Conservation (phyloP, 2,113 vertebrate species). For the Cisticola juncidis region DNA sequence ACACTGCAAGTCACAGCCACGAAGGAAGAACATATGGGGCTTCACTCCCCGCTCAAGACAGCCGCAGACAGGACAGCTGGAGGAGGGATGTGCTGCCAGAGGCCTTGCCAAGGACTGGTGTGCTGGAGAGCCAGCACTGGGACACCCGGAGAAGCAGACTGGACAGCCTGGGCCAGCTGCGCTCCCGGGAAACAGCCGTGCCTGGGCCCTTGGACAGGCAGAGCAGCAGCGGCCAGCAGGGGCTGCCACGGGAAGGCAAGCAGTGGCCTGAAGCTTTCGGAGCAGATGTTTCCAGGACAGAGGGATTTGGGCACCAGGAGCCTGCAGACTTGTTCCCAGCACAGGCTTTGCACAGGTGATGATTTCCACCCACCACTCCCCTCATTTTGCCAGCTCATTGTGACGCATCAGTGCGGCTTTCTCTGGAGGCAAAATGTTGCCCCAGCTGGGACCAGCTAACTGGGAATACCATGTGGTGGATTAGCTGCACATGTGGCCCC, state of each 20-base stretch:
- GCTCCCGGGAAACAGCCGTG: not conserved
- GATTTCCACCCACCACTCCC: not conserved
- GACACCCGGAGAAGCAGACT: not conserved
- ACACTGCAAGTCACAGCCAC: not conserved
- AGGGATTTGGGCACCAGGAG: not conserved
- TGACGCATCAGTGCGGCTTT: not conserved
- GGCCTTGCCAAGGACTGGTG: not conserved
- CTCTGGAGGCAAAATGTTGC: not conserved
- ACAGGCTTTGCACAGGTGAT: conserved; percentile 46
- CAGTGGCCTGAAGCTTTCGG: not conserved
- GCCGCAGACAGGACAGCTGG: not conserved
- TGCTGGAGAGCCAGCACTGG: not conserved
- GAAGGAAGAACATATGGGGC: not conserved
- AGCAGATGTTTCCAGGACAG: not conserved
- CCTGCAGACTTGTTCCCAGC: not conserved
- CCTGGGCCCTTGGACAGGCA: not conserved
- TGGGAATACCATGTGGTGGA: not conserved
- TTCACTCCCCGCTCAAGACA: not conserved
- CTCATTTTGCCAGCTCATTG: not conserved
- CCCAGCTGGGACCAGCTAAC: not conserved
- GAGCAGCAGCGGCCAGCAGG: not conserved
- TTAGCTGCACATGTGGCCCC: not conserved
- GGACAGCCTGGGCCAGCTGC: not conserved
- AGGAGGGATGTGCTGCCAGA: not conserved
- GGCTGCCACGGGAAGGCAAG: not conserved